phyloP scores from a whole-genome alignment of 92 coral and sea anemone genomes.

The Anthopleura xanthogrammica region DNA sequence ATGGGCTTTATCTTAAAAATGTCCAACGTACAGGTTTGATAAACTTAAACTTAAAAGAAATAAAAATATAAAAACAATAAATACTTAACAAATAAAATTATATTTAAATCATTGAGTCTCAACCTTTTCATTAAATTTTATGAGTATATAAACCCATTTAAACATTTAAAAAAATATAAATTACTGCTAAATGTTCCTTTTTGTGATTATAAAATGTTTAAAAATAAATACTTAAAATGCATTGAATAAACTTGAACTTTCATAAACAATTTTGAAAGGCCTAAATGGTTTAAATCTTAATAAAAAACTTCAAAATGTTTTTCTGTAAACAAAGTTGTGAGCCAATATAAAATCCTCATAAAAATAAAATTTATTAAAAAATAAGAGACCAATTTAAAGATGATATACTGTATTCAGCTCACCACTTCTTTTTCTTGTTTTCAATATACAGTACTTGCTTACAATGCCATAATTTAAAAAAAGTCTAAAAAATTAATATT shows the following conservation, averaged over 20 bases:
- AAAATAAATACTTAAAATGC: no score
- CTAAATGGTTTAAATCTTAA: no score
- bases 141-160: background rate
- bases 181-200: background rate
- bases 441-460: background rate
- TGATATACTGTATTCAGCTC: background rate
- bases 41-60: constrained; percentile 33
- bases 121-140: constrained; percentile 2
- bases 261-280: background rate
- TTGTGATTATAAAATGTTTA: background rate
- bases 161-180: no score
- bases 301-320: no score
- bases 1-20: constrained; percentile 86
- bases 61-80: constrained; percentile 20
- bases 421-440: background rate
- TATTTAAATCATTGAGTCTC: no score
- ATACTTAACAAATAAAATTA: background rate
- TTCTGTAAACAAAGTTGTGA: background rate
- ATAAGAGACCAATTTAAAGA: background rate
- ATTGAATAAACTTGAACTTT: background rate
- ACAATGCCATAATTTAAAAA: background rate
- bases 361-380: background rate
- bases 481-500: background rate
- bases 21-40: constrained; percentile 94
- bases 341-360: background rate